A percentile compares a stretch with the other conserved stretches of the same genome.
Conservation (phyloP, 2,113 vertebrate species). For the Myrmecobius fasciatus region DNA sequence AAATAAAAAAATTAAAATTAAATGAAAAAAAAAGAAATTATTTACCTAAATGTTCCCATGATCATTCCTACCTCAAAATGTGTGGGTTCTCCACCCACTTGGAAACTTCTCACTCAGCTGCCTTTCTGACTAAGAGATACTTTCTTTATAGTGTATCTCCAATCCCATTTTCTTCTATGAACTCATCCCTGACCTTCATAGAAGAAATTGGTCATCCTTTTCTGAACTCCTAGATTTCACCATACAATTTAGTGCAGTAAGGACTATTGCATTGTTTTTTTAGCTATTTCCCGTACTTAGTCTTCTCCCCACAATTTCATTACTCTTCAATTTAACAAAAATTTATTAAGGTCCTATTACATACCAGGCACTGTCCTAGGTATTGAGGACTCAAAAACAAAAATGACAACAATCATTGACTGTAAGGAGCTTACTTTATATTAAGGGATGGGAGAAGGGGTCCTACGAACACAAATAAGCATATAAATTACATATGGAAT, state of each 20-base stretch:
- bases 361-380: not conserved
- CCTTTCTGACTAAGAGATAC: not conserved
- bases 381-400: not conserved
- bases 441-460: too few relatives aligned
- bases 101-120: not conserved
- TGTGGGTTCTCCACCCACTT: not conserved
- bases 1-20: too few relatives aligned
- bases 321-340: not conserved
- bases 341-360: not conserved
- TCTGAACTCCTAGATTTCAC: not conserved
- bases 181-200: not conserved
- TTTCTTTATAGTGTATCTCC: accelerated
- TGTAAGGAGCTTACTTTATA: not conserved
- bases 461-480: not conserved
- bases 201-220: not conserved
- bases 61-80: too few relatives aligned
- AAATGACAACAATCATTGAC: not conserved
- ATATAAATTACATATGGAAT: not conserved
- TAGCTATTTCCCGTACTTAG: not conserved
- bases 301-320: not conserved
- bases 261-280: not conserved
- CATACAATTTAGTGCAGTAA: not conserved
- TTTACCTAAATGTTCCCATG: not conserved
- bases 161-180: too few relatives aligned
- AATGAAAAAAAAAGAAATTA: too few relatives aligned